Conservation (phyloP, 1,140 invertebrate species). For the Drosophila prosaltans region DNA sequence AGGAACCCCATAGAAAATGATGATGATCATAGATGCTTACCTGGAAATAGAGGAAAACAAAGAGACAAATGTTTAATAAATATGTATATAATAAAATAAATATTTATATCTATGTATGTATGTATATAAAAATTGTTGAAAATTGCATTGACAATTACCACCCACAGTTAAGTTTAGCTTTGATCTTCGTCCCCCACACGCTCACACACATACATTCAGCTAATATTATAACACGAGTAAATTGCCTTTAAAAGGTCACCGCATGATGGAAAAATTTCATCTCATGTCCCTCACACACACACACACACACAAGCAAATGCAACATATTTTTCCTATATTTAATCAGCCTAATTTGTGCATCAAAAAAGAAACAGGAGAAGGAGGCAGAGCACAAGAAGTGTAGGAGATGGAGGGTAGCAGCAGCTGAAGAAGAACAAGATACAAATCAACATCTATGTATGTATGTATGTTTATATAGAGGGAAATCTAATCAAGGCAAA, state of each 20-base stretch:
- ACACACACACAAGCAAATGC: constrained; percentile 12
- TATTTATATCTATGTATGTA: too few relatives aligned
- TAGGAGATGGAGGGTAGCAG: too few relatives aligned
- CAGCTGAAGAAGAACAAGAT: neutral
- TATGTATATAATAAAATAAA: constrained; percentile 1
- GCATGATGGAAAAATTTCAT: constrained; percentile 22
- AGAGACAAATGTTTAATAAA: constrained; percentile 28
- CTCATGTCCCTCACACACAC: constrained; percentile 28
- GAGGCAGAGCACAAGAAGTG: neutral
- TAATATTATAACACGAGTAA: neutral
- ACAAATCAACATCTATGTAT: neutral
- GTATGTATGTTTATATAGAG: neutral
- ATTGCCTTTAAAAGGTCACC: constrained; percentile 12
- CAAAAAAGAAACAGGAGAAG: neutral
- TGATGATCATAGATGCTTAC: constrained; percentile 45
- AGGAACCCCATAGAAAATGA: neutral
- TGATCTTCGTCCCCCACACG: constrained; percentile 4
- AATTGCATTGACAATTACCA: constrained; percentile 36
- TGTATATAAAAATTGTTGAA: constrained; percentile 32
- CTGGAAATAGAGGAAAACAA: constrained; percentile 35
- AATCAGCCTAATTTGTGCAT: constrained; percentile 54
- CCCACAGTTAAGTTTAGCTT: constrained; percentile 9
- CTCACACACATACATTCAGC: neutral
- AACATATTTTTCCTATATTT: constrained; percentile 28
- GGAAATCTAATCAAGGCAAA: constrained; percentile 73